Base-by-base conservation (phyloP, 2,797 vertebrate species). In the Macroramphosus scolopax region DNA sequence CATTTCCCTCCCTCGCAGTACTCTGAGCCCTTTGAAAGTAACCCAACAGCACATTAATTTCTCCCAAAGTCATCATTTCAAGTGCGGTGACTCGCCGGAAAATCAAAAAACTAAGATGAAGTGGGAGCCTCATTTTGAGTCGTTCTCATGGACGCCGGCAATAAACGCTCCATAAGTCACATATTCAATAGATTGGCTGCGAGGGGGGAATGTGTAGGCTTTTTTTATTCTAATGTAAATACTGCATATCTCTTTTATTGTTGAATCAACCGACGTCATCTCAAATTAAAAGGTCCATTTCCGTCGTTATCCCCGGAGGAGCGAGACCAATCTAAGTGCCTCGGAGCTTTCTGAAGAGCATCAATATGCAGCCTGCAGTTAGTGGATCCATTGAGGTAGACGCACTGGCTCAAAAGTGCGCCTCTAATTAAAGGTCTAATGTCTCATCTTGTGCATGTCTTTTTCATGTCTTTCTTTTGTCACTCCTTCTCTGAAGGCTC, bases 41-140 rank as follows among this genome's bases (percentile, higher is more conserved):
- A 81, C 79, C 80, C 74, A 62, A 75, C 67, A 72, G 71, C 50
- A 64, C 63, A 80, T 86, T 85, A 63, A 75, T 87, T 85, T 85
- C 69, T 73, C 63, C 30, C n/a, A 46, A 66, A 83, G 79, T 77
- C 78, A 81, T 85, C 75, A 78, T 71, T 84, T 83, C 62, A 63
- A 82, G 68, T 72, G 70, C 62, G 72, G 50, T 75, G 72, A 77
- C 80, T 83, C 54, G 71, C 68, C 67, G 63, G 42, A 54, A 74
- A 81, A 84, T 76, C 72, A 79, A 78, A 79, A 75, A n/a, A n/a
- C 59, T 69, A 33, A 13, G 68, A 77, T 75, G 63, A 78, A 66
- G 60, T 73, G 59, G 13, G 60, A 20, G 52, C 60, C 65, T 75
- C 68, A 76, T 82, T 83, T 82, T 70, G 53, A 32, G 51, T 63